Evolutionary conservation across 2,797 vertebrate genomes (phyloP), one percentile per base, ranked within the genome.

Genomic region (Heteromormyrus szaboi): DNA sequence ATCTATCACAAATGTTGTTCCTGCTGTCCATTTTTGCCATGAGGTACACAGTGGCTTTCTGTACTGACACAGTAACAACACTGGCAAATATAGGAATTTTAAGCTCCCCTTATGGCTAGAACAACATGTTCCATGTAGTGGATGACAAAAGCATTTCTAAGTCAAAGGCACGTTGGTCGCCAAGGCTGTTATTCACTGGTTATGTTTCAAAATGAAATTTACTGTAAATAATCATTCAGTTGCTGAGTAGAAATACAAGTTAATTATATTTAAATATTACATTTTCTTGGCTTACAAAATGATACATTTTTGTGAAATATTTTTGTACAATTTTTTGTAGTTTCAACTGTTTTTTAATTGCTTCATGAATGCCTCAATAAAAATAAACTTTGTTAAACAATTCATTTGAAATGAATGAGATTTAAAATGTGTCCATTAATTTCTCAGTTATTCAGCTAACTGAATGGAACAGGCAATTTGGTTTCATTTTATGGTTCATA

Each of bases 391-490:
- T 12, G 9, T 51, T 51, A 84, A 51, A 50, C 8, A 84, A 11
- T 84, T n/a, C 44, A 53, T 85, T 51, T 85, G 83, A 54, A 85
- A 11, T 51, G 8, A 81, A 81, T 81, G 76, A 46, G 17, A 37
- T 81, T 41, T 46, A n/a, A 81, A n/a, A 81, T 81, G 76, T 81
- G 76, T 81, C 41, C 41, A 81, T 81, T 81, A 46, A 81, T 44
- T 81, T 81, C 37, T 81, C 17, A n/a, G 41, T 81, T n/a, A 81
- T 41, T 46, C 37, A 46, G 41, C 37, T 79, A 79, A 79, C 33
- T 79, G 25, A 79, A 41, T 33, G 65, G 33, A 68, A 68, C 8
- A 12, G 12, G 11, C 29, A 76, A 76, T 19, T 17, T 76, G 68
- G 33, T 76, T 76, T 19, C 33, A 76, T 76, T 84, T 50, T 12